Conservation (phyloP, 2,888 invertebrate genomes). For the Euproctis similis region DNA sequence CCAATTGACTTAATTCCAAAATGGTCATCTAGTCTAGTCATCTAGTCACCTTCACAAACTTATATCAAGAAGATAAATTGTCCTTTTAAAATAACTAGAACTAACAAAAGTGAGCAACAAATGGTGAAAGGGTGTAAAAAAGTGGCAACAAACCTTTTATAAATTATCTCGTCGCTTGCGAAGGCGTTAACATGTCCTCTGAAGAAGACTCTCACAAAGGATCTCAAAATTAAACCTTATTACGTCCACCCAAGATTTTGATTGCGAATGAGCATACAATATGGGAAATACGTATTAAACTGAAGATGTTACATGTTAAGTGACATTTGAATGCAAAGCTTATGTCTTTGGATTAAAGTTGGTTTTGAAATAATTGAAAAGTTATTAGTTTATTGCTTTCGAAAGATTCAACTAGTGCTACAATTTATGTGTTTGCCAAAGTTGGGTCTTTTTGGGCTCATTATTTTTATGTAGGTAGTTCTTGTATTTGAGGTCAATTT, state of each 20-base stretch:
- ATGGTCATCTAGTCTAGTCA: too few species aligned
- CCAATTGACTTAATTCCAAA: too few species aligned
- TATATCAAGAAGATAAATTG: constrained; percentile 8
- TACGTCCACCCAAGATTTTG: constrained; percentile 10
- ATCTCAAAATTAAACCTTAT: constrained; percentile 21
- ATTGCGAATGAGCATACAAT: constrained; percentile 13
- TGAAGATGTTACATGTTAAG: constrained; percentile 18
- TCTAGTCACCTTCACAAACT: too few species aligned
- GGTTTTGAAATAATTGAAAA: constrained; percentile 18
- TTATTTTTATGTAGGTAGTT: constrained; percentile 51
- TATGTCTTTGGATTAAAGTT: constrained; percentile 20
- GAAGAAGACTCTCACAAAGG: constrained; percentile 2
- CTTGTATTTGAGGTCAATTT: too few species aligned
- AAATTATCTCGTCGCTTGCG: constrained; percentile 52
- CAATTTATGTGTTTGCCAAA: constrained; percentile 63
- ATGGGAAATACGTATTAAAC: constrained; percentile 18
- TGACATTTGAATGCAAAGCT: constrained; percentile 14
- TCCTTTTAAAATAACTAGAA: constrained; percentile 25
- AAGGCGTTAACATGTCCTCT: constrained; percentile 34
- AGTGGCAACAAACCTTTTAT: constrained; percentile 43
- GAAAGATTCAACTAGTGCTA: constrained; percentile 47
- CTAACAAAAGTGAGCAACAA: constrained; percentile 28
- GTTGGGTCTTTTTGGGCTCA: constrained; percentile 49
- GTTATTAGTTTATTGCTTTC: constrained; percentile 34
- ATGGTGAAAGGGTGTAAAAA: constrained; percentile 43